These are phyloP conservation scores for Thermophis baileyi DNA, from an alignment of 2,113 vertebrate genomes.

Conservation along the genomic window DNA sequence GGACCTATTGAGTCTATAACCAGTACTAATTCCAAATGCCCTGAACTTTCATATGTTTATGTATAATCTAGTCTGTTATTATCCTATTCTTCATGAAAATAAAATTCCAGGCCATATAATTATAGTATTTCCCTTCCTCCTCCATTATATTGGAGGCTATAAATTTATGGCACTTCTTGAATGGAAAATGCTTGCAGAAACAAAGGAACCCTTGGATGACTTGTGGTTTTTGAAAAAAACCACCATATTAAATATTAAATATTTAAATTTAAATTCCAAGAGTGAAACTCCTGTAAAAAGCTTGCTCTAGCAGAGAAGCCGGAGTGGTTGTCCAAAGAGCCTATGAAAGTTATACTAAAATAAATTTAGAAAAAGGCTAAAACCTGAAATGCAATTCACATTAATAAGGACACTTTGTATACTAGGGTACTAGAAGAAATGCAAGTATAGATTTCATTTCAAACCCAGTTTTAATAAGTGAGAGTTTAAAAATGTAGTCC, in stretches of 20 bases:
- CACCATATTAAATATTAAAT: not conserved
- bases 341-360: not conserved
- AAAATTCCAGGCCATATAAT: not conserved
- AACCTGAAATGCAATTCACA: not conserved
- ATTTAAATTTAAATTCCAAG: not conserved
- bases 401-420: not conserved
- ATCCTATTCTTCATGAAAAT: not conserved
- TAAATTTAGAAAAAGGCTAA: not conserved
- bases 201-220: not conserved
- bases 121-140: not conserved
- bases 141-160: not conserved
- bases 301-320: not conserved
- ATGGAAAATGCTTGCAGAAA: not conserved
- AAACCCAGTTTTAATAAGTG: not conserved
- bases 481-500: not conserved
- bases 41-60: not conserved
- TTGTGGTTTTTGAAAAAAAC: not conserved
- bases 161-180: not conserved
- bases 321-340: not conserved
- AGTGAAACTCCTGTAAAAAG: not conserved
- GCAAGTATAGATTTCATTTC: not conserved
- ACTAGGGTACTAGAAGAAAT: not conserved
- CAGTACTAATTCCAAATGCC: not conserved
- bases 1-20: not conserved
- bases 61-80: not conserved